Base-by-base conservation (phyloP, 2,888 invertebrate genomes). In the Choristoneura rosaceana region DNA sequence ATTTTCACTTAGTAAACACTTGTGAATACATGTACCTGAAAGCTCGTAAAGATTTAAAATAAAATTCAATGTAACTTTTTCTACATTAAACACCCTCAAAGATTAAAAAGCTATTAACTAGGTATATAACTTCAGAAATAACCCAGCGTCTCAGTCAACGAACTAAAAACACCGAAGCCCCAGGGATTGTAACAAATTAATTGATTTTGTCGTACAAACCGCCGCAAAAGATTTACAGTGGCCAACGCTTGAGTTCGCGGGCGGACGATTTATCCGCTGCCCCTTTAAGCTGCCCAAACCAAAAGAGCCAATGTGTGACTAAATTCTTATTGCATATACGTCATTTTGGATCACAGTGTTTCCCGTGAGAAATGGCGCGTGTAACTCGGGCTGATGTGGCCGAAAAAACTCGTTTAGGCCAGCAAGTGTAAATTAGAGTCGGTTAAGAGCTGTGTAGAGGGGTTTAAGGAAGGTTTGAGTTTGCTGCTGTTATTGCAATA, bases 301-400 rank as follows among this genome's bases (percentile, higher is more conserved):
- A 38, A 71, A 67, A 62, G 9, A 17, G 34, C 55, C 8, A 38
- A 62, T 8, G 12, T 50, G 14, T n/a, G 10, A 3, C 7, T 0
- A 9, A 33, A 2, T 33, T 12, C 25, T 10, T 41, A 12, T 43
- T 8, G 41, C 14, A n/a, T 52, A 52, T 69, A 61, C 10, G 50
- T 34, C 61, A 55, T 34, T 67, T 55, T 34, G 12, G 55, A 34
- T 47, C 12, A 4, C 7, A 38, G 25, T 55, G 15, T 62, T 62
- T 33, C 12, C 33, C 62, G 67, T 71, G 71, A 71, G 71, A 74
- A 74, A 74, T 74, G 71, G 71, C 47, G 71, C 61, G 55, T 71
- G 71, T 65, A 71, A 74, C 64, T 71, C 52, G 71, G 65, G 14
- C 60, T 60, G 74, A 69, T 65, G 71, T 69, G 61, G 66, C 60